Percentiles rank a stretch among this genome's conserved stretches.
Conservation (phyloP, 2,113 vertebrate genomes). For the Salvelinus namaycush region DNA sequence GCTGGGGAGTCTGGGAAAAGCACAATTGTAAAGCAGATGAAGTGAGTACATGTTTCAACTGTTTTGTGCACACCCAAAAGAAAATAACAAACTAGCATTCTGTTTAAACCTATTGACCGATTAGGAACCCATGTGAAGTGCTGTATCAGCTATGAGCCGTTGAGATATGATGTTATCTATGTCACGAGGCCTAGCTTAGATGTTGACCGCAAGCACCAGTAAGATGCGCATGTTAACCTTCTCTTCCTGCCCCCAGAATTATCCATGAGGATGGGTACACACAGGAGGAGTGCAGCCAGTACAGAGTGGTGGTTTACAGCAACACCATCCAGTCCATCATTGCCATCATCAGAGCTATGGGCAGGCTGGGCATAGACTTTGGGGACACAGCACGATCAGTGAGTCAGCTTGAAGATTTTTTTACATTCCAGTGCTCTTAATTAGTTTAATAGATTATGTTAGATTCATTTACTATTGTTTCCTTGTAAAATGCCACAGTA, state of each 20-base stretch:
- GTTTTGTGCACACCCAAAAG: conserved; percentile 44
- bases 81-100: conserved; percentile 14
- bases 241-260: conserved; percentile 79
- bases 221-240: neutral
- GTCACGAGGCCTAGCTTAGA: neutral
- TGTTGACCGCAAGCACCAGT: neutral
- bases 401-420: neutral
- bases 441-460: too few relatives aligned
- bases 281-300: conserved; percentile 96
- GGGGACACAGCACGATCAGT: conserved; percentile 78
- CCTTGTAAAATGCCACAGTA: too few relatives aligned
- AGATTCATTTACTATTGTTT: too few relatives aligned
- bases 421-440: neutral
- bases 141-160: neutral
- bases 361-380: conserved; percentile 92
- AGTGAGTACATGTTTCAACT: conserved; percentile 84
- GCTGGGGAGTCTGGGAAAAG: conserved; percentile 98
- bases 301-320: conserved; percentile 97
- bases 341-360: conserved; percentile 96
- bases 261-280: conserved; percentile 98
- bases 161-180: neutral
- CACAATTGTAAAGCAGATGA: conserved; percentile 99
- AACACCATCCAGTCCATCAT: conserved; percentile 99
- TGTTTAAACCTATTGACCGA: neutral
- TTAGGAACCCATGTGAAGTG: neutral